These are phyloP conservation scores for Pedionomus torquatus DNA, from an alignment of 2,113 vertebrate species.

Conservation along the genomic window DNA sequence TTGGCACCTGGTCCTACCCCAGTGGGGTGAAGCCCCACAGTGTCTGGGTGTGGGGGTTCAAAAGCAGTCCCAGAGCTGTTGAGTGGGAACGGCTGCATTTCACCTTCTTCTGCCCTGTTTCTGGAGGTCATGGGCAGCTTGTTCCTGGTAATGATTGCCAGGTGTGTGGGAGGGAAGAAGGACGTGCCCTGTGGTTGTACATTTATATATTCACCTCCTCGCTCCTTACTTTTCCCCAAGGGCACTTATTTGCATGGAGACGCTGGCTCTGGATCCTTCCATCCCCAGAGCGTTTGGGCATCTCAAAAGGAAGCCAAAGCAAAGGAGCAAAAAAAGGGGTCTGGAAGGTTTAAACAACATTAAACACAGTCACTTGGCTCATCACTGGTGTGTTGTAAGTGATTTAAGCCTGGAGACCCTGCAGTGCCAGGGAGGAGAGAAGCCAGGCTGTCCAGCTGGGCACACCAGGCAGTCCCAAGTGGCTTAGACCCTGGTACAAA, in stretches of 20 bases:
- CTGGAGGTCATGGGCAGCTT: accelerated
- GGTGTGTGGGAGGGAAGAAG: neutral
- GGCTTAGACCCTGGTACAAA: neutral
- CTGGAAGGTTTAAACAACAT: neutral
- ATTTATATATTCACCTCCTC: neutral
- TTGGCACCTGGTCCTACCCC: neutral
- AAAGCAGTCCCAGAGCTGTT: neutral
- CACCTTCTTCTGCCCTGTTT: neutral
- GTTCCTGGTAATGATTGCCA: neutral
- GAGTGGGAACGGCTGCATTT: neutral
- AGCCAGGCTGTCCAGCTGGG: neutral
- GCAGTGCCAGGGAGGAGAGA: accelerated
- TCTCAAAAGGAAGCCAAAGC: neutral
- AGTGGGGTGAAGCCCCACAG: accelerated
- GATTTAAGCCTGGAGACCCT: neutral
- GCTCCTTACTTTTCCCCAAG: neutral
- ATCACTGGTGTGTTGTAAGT: neutral
- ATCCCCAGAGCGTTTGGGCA: neutral
- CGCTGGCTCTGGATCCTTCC: neutral
- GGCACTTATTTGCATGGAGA: neutral
- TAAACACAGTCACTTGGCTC: neutral
- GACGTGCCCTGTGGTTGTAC: neutral
- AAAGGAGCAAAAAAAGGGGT: neutral
- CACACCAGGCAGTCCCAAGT: neutral
- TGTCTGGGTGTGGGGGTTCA: neutral